Conservation (phyloP, 2,888 invertebrate genomes). For the Ferdinandea cuprea region DNA sequence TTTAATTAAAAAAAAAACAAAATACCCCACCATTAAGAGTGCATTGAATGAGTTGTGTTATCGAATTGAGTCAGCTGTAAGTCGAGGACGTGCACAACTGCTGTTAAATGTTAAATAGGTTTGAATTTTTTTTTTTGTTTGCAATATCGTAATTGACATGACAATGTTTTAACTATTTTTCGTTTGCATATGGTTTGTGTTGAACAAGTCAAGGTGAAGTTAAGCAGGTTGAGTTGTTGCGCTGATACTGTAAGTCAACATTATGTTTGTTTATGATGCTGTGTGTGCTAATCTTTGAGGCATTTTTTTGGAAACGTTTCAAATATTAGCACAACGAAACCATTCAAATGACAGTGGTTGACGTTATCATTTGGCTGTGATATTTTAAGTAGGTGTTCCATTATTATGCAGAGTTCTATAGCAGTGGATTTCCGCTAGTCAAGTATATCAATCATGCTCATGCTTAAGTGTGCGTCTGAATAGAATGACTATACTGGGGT, state of each 20-base stretch:
- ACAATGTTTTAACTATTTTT: neutral
- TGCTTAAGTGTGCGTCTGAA: too few species aligned
- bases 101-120: neutral
- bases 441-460: neutral
- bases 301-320: neutral
- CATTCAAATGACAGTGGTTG: slow-evolving; percentile 1
- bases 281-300: slow-evolving; percentile 3
- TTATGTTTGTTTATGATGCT: neutral
- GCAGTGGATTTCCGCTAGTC: neutral
- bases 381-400: neutral
- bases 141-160: neutral
- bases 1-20: neutral
- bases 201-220: slow-evolving; percentile 55
- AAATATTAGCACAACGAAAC: neutral
- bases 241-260: slow-evolving; percentile 4
- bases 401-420: neutral
- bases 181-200: slow-evolving; percentile 5
- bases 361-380: neutral
- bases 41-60: neutral
- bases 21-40: neutral
- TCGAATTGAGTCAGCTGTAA: neutral
- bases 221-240: slow-evolving; percentile 8
- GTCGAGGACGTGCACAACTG: neutral
- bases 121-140: too few species aligned
- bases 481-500: too few species aligned